phyloP scores from a whole-genome alignment of 2,888 invertebrate species.

The Orchesellides sinensis region DNA sequence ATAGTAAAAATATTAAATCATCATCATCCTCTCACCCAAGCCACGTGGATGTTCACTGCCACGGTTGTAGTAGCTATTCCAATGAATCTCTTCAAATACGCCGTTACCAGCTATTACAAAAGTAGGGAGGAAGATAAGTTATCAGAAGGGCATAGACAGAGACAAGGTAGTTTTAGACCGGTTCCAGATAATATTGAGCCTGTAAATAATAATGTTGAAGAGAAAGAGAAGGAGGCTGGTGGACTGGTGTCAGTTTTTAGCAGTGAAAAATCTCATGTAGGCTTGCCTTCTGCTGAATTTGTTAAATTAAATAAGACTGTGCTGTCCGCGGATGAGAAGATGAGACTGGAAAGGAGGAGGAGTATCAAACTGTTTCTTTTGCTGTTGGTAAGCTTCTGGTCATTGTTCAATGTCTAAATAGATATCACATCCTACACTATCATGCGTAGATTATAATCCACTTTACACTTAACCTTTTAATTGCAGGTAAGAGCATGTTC shows the following conservation, averaged over 20 bases:
- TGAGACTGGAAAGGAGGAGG: background rate
- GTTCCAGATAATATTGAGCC: constrained; percentile 36
- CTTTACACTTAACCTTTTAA: background rate
- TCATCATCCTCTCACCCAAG: constrained; percentile 54
- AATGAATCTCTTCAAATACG: constrained; percentile 38
- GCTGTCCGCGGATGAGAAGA: background rate
- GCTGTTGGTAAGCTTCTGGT: constrained; percentile 42
- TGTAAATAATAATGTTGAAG: background rate
- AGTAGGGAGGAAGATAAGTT: background rate
- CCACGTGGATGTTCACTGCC: constrained; percentile 52
- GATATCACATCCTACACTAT: too few species aligned
- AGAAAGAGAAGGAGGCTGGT: background rate
- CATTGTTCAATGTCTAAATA: too few species aligned
- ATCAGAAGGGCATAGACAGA: background rate
- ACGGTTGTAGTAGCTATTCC: constrained; percentile 37
- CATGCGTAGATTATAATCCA: background rate
- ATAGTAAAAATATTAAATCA: constrained; percentile 54
- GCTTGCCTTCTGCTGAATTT: background rate
- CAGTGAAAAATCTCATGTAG: constrained; percentile 25
- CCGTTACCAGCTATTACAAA: background rate
- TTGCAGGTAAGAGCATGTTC: constrained; percentile 48
- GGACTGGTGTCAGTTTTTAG: background rate
- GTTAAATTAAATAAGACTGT: background rate
- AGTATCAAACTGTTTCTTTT: constrained; percentile 40
- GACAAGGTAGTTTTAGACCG: background rate